phyloP scores from a whole-genome alignment of 1,140 invertebrate species.

The Ceratitis capitata region DNA sequence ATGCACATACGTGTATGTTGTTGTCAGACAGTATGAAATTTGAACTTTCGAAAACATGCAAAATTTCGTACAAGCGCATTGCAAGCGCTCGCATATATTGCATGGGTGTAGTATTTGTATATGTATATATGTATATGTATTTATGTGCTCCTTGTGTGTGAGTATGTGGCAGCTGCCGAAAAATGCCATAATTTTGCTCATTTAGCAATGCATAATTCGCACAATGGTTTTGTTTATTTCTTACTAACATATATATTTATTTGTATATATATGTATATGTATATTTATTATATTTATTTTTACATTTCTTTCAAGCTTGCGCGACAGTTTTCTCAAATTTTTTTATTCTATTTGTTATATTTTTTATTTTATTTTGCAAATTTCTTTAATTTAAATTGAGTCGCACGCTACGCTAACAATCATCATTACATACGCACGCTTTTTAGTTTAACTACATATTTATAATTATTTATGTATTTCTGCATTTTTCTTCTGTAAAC shows the following conservation, averaged over 20 bases:
- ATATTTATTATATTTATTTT: constrained; percentile 1
- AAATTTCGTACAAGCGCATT: not conserved
- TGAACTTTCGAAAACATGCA: not conserved
- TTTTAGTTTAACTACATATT: constrained; percentile 26
- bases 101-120: too few species aligned
- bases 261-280: constrained; percentile 15
- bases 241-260: constrained; percentile 5
- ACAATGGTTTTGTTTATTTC: not conserved
- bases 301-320: not conserved
- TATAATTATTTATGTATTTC: not conserved
- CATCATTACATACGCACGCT: not conserved
- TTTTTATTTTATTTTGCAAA: not conserved
- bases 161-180: constrained; percentile 8
- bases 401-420: not conserved
- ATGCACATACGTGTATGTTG: too few species aligned
- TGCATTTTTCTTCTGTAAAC: not conserved
- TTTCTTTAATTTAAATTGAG: not conserved
- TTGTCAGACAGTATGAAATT: not conserved
- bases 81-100: too few species aligned
- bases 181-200: not conserved
- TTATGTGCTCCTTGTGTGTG: not conserved
- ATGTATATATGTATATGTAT: too few species aligned
- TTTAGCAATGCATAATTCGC: not conserved
- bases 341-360: not conserved
- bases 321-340: not conserved